These are phyloP conservation scores for Silurus aristotelis DNA, from an alignment of 2,797 vertebrate genomes.

Conservation along the genomic window DNA sequence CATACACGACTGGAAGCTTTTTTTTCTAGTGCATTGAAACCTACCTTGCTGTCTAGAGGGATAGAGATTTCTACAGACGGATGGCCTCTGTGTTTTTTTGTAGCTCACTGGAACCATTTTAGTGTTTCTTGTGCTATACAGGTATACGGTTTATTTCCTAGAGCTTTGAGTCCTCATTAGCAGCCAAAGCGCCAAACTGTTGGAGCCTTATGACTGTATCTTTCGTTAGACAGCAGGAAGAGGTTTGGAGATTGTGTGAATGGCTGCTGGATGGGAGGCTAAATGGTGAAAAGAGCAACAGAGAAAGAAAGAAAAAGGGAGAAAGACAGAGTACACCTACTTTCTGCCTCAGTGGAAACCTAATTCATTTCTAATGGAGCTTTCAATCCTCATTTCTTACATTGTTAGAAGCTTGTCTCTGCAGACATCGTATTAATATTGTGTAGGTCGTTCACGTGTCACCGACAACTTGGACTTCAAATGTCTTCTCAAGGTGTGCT, in stretches of 20 bases:
- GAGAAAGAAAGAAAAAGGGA: conserved; percentile 2
- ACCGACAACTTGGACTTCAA: too few species aligned
- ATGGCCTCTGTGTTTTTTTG: neutral
- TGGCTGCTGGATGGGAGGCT: neutral
- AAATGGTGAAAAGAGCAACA: neutral
- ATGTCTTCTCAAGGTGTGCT: too few species aligned
- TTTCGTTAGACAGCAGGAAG: conserved; percentile 3
- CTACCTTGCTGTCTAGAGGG: neutral
- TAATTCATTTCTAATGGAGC: neutral
- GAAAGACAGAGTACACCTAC: neutral
- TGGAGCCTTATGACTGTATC: conserved; percentile 1
- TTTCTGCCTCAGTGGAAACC: neutral
- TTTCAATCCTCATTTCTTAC: neutral
- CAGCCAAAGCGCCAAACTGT: neutral
- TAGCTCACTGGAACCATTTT: neutral
- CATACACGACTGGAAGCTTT: neutral
- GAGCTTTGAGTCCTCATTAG: neutral
- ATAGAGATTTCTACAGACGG: neutral
- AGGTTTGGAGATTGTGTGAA: neutral
- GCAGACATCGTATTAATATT: too few species aligned
- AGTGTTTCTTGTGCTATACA: neutral
- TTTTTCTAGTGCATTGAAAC: neutral
- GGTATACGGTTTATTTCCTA: neutral
- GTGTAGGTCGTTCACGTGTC: too few species aligned
- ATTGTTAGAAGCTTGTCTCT: neutral